Evolutionary conservation across 2,797 vertebrate genomes (phyloP).

Genomic region (Acomys russatus): DNA sequence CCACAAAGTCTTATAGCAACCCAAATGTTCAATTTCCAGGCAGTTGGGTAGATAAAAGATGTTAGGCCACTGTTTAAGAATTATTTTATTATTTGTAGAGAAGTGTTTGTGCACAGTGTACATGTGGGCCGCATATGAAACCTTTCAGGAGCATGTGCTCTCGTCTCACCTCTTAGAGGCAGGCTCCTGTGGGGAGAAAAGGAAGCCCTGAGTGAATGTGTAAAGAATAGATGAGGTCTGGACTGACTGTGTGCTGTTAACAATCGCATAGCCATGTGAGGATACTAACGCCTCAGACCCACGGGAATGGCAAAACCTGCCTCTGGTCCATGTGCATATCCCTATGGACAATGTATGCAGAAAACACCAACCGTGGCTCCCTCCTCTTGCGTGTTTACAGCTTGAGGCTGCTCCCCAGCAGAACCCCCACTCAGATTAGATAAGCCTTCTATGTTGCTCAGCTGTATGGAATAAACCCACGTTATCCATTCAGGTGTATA

Average conservation of each 20-base stretch:
- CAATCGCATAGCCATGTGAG: background rate
- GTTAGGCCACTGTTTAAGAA: background rate
- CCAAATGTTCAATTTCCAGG: background rate
- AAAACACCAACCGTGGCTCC: background rate
- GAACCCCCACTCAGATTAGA: background rate
- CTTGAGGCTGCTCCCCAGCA: background rate
- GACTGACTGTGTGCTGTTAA: background rate
- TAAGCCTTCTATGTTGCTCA: background rate
- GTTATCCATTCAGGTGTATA: background rate
- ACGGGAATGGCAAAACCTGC: background rate
- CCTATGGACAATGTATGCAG: background rate
- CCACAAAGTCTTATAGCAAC: conserved; percentile 5
- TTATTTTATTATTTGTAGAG: background rate
- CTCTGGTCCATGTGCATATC: background rate
- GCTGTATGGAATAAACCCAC: background rate
- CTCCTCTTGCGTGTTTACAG: background rate
- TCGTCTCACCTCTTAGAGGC: background rate
- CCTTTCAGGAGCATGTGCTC: background rate
- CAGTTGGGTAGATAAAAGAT: conserved; percentile 47
- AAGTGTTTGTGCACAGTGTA: background rate
- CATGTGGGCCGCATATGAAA: too few species aligned
- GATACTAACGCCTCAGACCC: background rate
- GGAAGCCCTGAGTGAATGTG: too few species aligned
- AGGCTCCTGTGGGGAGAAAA: background rate
- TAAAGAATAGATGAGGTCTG: background rate